These are phyloP conservation scores for Calidris pugnax DNA, from an alignment of 2,113 vertebrate genomes.

Conservation along the genomic window DNA sequence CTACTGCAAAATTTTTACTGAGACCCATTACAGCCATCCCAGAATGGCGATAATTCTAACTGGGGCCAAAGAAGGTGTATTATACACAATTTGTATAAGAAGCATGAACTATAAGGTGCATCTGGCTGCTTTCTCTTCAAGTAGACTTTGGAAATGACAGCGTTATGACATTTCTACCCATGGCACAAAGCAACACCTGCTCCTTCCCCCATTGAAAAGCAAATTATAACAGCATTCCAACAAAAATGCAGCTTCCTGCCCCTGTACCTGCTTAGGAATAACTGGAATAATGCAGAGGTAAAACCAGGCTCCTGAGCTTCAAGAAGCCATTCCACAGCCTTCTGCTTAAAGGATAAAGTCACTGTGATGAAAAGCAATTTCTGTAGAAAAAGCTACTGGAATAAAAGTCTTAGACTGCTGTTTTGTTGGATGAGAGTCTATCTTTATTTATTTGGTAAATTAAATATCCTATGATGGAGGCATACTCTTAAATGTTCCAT, in stretches of 20 bases:
- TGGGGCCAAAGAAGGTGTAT: not conserved
- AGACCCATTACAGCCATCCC: not conserved
- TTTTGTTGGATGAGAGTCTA: not conserved
- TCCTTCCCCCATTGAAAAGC: not conserved
- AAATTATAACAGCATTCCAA: not conserved
- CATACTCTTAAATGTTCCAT: not conserved
- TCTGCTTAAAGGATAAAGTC: not conserved
- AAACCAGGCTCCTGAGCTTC: not conserved
- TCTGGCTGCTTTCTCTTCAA: not conserved
- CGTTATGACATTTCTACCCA: not conserved
- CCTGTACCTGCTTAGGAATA: not conserved
- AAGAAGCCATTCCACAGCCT: not conserved
- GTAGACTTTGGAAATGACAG: not conserved
- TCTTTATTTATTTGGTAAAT: not conserved
- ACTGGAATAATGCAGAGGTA: not conserved
- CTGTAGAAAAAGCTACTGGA: slow-evolving; percentile 6
- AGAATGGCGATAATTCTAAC: not conserved
- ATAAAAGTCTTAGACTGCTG: slow-evolving; percentile 34
- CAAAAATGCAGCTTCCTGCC: not conserved
- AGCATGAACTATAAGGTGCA: not conserved
- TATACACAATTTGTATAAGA: not conserved
- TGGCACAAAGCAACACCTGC: not conserved
- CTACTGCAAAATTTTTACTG: not conserved
- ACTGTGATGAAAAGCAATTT: not conserved
- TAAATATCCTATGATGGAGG: not conserved